Conservation (phyloP, 2,797 vertebrate species). For the Arnoldichthys spilopterus region DNA sequence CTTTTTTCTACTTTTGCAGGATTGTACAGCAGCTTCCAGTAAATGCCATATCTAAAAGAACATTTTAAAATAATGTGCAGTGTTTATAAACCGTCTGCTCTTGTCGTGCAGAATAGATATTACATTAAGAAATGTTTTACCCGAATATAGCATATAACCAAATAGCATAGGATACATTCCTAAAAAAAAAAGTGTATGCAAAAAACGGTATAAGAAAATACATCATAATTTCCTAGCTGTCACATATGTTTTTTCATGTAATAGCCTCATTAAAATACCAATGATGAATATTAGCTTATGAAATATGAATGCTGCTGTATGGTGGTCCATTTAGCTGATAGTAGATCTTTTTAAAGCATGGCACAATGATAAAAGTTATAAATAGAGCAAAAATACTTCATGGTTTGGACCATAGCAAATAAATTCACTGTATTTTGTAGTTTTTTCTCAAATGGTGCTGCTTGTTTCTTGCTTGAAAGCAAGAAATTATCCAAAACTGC, state of each 20-base stretch:
- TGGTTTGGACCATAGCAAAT: slow-evolving; percentile 39
- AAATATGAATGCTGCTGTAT: slow-evolving; percentile 53
- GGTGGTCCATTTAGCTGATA: slow-evolving; percentile 40
- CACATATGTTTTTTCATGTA: slow-evolving; percentile 36
- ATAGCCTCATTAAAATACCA: slow-evolving; percentile 52
- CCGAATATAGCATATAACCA: not conserved
- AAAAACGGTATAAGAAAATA: no score
- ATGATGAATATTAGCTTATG: slow-evolving; percentile 49
- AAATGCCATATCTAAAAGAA: not conserved
- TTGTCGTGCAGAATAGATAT: not conserved
- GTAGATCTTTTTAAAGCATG: slow-evolving; percentile 54
- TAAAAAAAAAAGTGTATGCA: no score
- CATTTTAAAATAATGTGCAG: no score
- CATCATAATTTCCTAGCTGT: slow-evolving; percentile 25
- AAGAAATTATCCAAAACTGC: slow-evolving; percentile 43
- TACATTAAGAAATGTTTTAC: not conserved
- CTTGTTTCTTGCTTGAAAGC: slow-evolving; percentile 7
- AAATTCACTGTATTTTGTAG: slow-evolving; percentile 33
- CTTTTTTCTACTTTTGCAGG: not conserved
- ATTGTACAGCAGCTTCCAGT: not conserved
- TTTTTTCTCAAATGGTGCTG: slow-evolving; percentile 34
- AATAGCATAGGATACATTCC: not conserved
- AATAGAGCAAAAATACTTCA: slow-evolving; percentile 40
- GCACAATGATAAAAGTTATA: slow-evolving; percentile 35
- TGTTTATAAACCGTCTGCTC: not conserved